Evolutionary conservation across 2,113 vertebrate species (phyloP).

Genomic region (Oncorhynchus nerka): DNA sequence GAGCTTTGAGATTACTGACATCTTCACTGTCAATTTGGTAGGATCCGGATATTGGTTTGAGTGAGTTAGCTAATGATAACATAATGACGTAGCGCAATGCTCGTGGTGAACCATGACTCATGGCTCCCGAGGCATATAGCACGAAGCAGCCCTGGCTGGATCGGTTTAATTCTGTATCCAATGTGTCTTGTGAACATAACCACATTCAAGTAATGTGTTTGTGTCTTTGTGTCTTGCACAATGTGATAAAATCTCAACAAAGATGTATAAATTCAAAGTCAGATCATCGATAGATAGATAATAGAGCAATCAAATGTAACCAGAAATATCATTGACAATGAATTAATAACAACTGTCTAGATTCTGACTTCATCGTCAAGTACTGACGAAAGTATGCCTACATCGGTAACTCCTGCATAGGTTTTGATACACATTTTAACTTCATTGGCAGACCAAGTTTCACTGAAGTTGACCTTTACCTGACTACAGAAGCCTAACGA

Average conservation of each 20-base stretch:
- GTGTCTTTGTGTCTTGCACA: conserved; percentile 14
- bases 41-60: conserved; percentile 50
- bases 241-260: neutral
- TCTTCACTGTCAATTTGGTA: conserved; percentile 52
- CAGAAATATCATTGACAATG: too few relatives aligned
- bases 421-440: conserved; percentile 22
- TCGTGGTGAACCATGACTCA: conserved; percentile 18
- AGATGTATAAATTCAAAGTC: too few relatives aligned
- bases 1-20: conserved; percentile 62
- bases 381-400: too few relatives aligned
- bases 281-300: too few relatives aligned
- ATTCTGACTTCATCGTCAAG: neutral
- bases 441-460: neutral
- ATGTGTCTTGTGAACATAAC: conserved; percentile 43
- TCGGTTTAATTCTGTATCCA: neutral
- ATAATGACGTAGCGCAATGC: conserved; percentile 31
- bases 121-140: conserved; percentile 4
- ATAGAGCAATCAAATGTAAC: too few relatives aligned
- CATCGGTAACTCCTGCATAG: neutral
- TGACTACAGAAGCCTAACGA: conserved; percentile 30
- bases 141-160: conserved; percentile 23
- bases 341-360: too few relatives aligned
- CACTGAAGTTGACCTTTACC: conserved; percentile 30
- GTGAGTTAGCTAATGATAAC: conserved; percentile 48
- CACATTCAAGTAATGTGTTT: conserved; percentile 29